Conservation (phyloP, 1,140 invertebrate genomes). For the Pemphigus obesinymphae region DNA sequence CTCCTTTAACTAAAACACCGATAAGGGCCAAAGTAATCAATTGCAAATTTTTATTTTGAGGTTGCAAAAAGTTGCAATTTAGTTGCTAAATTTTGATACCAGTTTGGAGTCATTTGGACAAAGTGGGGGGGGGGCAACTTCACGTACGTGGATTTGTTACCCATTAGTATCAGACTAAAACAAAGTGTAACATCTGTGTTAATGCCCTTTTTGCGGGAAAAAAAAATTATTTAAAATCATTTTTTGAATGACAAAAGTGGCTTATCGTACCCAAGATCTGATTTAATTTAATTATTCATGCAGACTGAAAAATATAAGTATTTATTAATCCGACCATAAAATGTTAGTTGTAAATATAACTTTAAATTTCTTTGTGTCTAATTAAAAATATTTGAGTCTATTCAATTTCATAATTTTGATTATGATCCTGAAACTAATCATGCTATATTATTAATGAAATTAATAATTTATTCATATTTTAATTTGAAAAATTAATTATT, state of each 20-base stretch:
- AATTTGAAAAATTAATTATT: neutral
- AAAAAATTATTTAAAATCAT: neutral
- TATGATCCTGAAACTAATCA: neutral
- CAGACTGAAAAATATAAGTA: neutral
- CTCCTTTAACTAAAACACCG: too few relatives aligned
- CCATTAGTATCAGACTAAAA: conserved; percentile 9
- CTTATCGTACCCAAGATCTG: neutral
- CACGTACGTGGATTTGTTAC: conserved; percentile 41
- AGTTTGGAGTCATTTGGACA: too few relatives aligned
- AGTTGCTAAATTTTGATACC: too few relatives aligned
- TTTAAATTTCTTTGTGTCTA: neutral
- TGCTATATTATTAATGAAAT: neutral
- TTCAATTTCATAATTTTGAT: neutral
- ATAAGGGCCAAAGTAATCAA: too few relatives aligned
- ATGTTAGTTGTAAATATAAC: neutral
- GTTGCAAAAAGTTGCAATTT: too few relatives aligned
- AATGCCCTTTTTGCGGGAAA: conserved; percentile 3
- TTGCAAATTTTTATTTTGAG: too few relatives aligned
- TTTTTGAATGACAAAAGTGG: neutral
- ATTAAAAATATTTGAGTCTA: neutral
- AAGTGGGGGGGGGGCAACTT: too few relatives aligned
- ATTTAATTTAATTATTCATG: neutral
- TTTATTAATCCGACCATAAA: neutral
- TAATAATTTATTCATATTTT: neutral
- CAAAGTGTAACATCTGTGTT: neutral